Percentiles rank a stretch among this genome's conserved stretches.
These are phyloP conservation scores for Pollenia angustigena DNA, from an alignment of 2,888 invertebrate genomes.

Conservation along the genomic window DNA sequence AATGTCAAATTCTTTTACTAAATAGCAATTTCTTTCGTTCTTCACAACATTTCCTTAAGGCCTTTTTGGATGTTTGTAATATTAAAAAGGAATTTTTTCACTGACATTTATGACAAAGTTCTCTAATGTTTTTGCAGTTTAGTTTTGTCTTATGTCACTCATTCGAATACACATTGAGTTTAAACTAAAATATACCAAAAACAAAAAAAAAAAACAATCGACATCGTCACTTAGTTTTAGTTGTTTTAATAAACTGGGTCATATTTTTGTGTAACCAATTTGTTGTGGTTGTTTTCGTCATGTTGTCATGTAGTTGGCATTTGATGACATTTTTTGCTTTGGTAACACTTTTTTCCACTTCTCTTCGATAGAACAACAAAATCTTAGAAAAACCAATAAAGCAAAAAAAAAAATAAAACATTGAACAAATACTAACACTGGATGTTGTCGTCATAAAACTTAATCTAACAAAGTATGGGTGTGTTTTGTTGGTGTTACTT, in stretches of 20 bases:
- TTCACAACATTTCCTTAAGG: neutral
- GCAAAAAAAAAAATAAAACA: neutral
- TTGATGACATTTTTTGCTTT: conserved; percentile 53
- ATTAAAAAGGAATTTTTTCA: neutral
- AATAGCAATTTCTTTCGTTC: too few species aligned
- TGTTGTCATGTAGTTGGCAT: conserved; percentile 47
- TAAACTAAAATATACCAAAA: neutral
- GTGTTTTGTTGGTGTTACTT: conserved; percentile 39
- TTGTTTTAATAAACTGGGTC: conserved; percentile 65
- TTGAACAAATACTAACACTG: conserved; percentile 21
- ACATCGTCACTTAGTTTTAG: conserved; percentile 38
- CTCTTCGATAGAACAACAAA: conserved; percentile 17
- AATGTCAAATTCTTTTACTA: too few species aligned
- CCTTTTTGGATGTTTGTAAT: neutral
- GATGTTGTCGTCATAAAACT: conserved; percentile 49
- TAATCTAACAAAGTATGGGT: conserved; percentile 32
- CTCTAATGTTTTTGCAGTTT: neutral
- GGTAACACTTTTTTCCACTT: conserved; percentile 34
- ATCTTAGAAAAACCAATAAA: neutral
- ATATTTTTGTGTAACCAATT: conserved; percentile 69
- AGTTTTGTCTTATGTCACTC: neutral
- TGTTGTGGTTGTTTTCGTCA: conserved; percentile 31
- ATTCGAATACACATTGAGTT: neutral
- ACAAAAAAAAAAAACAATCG: neutral
- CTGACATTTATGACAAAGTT: neutral